phyloP scores from a whole-genome alignment of 2,797 vertebrate species.

The Otolemur crassicaudatus region DNA sequence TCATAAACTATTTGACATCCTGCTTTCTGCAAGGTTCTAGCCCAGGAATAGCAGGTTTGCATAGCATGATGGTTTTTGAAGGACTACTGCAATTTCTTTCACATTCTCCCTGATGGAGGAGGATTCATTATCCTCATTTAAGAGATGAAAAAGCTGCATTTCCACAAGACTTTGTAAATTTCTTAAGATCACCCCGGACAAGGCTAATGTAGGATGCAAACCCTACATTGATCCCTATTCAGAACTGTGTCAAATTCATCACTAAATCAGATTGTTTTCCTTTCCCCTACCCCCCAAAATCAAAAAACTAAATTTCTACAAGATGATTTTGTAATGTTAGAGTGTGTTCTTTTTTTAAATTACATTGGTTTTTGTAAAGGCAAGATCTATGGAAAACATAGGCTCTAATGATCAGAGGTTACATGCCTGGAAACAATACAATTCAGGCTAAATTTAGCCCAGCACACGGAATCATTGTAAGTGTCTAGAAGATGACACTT shows the following conservation, averaged over 20 bases:
- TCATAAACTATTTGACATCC: not conserved
- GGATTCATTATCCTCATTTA: constrained; percentile 14
- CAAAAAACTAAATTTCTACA: not conserved
- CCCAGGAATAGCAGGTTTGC: not conserved
- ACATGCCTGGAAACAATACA: not conserved
- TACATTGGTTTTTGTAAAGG: not conserved
- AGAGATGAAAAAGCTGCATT: not conserved
- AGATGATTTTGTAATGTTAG: not conserved
- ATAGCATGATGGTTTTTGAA: not conserved
- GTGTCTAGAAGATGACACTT: not conserved
- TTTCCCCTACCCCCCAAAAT: not conserved
- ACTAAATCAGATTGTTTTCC: not conserved
- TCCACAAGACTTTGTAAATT: not conserved
- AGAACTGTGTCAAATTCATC: not conserved
- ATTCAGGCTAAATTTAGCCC: not conserved
- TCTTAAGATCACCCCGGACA: not conserved
- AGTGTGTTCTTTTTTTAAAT: not conserved
- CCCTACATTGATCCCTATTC: not conserved
- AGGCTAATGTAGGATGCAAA: not conserved
- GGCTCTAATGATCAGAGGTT: constrained; percentile 11
- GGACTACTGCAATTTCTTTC: not conserved
- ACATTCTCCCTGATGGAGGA: not conserved
- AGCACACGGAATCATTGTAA: constrained; percentile 11
- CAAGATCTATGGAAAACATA: not conserved
- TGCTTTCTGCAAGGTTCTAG: not conserved